phyloP scores from a whole-genome alignment of 92 coral and sea anemone genomes.

The Zoanthus gigantus region DNA sequence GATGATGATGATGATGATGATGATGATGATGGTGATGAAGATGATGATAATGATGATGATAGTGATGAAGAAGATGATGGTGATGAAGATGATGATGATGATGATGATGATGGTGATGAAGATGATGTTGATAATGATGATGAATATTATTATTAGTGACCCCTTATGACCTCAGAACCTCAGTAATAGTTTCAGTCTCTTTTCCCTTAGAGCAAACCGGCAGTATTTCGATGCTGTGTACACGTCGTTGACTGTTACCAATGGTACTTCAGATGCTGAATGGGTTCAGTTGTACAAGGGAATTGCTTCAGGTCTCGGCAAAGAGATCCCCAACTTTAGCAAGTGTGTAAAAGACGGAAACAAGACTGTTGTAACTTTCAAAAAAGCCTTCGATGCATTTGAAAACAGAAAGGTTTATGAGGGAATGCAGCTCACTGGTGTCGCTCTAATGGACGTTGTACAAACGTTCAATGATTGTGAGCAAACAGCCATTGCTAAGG shows the following conservation, averaged over 20 bases:
- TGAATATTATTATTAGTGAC: too few relatives aligned
- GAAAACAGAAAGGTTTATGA: slow-evolving; percentile 67
- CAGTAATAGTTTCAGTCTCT: neutral
- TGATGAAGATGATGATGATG: too few relatives aligned
- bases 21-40: too few relatives aligned
- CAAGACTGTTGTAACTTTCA: slow-evolving; percentile 77
- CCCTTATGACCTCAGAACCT: too few relatives aligned
- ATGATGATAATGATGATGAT: too few relatives aligned
- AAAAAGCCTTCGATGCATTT: slow-evolving; percentile 82
- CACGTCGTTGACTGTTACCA: slow-evolving; percentile 67
- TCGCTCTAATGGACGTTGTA: slow-evolving; percentile 75
- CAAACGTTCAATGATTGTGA: slow-evolving; percentile 80
- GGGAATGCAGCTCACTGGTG: slow-evolving; percentile 77
- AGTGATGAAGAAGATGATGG: too few relatives aligned
- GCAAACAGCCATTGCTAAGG: slow-evolving; percentile 83
- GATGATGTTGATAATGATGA: too few relatives aligned
- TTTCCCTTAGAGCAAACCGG: slow-evolving; percentile 57
- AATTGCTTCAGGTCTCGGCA: slow-evolving; percentile 81
- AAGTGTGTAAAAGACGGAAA: slow-evolving; percentile 88
- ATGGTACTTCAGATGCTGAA: slow-evolving; percentile 70
- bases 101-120: too few relatives aligned
- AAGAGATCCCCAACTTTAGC: slow-evolving; percentile 76
- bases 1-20: too few relatives aligned
- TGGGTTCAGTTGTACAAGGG: slow-evolving; percentile 89
- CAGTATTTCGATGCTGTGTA: slow-evolving; percentile 80